A percentile compares a stretch with the other conserved stretches of the same genome.
Conservation (phyloP, 2,113 vertebrate genomes). For the Albula glossodonta region DNA sequence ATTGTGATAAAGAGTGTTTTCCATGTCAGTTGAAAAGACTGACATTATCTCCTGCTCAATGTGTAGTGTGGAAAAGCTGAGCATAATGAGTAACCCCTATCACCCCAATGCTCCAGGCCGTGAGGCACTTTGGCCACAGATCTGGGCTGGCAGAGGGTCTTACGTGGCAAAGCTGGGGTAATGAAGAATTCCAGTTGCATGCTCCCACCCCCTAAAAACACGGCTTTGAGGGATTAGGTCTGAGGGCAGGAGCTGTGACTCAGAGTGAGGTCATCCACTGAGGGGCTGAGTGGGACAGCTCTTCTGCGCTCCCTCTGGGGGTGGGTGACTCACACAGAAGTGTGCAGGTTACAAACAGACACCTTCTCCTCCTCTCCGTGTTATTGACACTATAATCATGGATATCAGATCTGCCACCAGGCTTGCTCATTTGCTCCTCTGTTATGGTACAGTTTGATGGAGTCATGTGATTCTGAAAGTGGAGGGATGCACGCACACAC, state of each 20-base stretch:
- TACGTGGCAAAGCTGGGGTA: neutral
- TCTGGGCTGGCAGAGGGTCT: neutral
- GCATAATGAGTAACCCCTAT: neutral
- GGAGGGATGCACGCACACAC: neutral
- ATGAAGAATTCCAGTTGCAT: neutral
- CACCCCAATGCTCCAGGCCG: neutral
- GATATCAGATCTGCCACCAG: neutral
- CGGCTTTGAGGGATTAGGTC: conserved; percentile 18
- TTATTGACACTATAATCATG: neutral
- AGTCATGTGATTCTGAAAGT: neutral
- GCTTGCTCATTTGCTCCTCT: neutral
- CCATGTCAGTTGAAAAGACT: neutral
- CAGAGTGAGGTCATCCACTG: conserved; percentile 20
- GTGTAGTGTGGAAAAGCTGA: neutral
- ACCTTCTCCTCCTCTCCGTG: neutral
- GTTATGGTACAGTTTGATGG: neutral
- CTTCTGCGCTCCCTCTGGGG: neutral
- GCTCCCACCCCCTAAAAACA: neutral
- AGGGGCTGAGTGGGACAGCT: neutral
- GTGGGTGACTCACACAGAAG: conserved; percentile 10
- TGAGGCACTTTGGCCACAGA: neutral
- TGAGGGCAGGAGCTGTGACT: conserved; percentile 11
- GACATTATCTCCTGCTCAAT: neutral
- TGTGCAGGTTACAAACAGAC: neutral
- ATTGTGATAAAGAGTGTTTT: neutral